Evolutionary conservation across 2,797 vertebrate species (phyloP).

Genomic region (Prunella strophiata): DNA sequence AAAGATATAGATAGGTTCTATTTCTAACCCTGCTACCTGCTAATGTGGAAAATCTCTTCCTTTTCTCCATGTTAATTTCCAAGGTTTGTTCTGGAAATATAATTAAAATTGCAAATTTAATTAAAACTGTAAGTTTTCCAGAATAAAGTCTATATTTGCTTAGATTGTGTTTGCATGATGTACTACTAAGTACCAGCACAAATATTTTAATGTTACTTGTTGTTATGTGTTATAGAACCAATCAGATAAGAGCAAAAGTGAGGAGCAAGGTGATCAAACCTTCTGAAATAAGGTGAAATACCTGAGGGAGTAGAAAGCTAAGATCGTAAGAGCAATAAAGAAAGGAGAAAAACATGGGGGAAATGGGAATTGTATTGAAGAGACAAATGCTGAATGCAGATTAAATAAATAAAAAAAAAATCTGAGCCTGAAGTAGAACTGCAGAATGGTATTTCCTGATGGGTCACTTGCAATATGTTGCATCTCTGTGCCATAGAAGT

Average conservation of each 20-base stretch:
- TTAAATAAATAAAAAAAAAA: neutral
- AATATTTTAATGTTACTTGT: neutral
- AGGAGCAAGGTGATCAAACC: neutral
- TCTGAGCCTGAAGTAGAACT: neutral
- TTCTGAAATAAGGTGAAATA: neutral
- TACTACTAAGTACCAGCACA: neutral
- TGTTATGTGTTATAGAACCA: neutral
- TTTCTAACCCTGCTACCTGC: neutral
- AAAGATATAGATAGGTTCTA: neutral
- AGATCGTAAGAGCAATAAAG: neutral
- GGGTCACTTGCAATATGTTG: neutral
- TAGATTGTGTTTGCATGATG: neutral
- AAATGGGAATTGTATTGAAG: neutral
- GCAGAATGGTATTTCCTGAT: neutral
- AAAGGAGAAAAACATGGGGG: neutral
- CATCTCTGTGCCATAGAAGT: neutral
- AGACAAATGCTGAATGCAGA: neutral
- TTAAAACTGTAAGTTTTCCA: slow-evolving; percentile 16
- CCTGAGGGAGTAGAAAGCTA: neutral
- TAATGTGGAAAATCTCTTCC: neutral
- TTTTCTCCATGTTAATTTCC: neutral
- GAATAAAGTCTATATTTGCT: neutral
- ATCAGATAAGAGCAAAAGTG: neutral
- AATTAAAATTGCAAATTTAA: slow-evolving; percentile 25
- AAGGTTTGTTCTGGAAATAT: slow-evolving; percentile 16